Conservation (phyloP, 2,888 invertebrate species). For the Sarcophaga caerulescens region DNA sequence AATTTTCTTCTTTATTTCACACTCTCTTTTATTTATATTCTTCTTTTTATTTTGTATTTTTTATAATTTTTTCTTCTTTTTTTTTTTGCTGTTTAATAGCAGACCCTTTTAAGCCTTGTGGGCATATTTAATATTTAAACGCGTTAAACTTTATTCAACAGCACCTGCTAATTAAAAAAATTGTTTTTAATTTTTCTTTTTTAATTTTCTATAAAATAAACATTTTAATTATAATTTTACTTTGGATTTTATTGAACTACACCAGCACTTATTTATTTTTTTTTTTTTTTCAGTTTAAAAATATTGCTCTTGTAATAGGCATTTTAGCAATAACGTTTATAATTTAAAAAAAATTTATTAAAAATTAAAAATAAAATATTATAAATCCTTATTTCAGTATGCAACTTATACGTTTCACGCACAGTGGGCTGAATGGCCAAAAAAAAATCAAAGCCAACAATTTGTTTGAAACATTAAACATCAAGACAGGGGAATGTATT, state of each 20-base stretch:
- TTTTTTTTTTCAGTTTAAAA: background rate
- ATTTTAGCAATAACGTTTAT: too few relatives aligned
- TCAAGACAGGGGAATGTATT: too few relatives aligned
- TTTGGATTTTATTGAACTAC: background rate
- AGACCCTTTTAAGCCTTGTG: background rate
- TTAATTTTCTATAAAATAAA: conserved; percentile 7
- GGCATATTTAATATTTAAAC: conserved; percentile 11
- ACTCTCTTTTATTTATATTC: background rate
- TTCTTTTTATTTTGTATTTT: conserved; percentile 1
- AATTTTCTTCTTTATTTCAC: background rate
- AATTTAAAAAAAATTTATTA: too few relatives aligned
- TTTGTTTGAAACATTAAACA: too few relatives aligned
- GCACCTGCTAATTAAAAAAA: conserved; percentile 43
- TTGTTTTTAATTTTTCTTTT: conserved; percentile 22
- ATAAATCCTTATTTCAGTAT: too few relatives aligned
- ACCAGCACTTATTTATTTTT: background rate
- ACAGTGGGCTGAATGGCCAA: too few relatives aligned
- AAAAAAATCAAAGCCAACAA: too few relatives aligned
- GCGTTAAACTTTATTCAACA: background rate
- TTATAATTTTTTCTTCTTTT: background rate
- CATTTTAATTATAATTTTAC: background rate
- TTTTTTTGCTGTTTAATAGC: background rate
- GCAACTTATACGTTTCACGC: too few relatives aligned
- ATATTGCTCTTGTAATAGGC: background rate
- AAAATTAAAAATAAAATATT: too few relatives aligned